phyloP scores from a whole-genome alignment of 2,113 vertebrate genomes.

The Aythya baeri region DNA sequence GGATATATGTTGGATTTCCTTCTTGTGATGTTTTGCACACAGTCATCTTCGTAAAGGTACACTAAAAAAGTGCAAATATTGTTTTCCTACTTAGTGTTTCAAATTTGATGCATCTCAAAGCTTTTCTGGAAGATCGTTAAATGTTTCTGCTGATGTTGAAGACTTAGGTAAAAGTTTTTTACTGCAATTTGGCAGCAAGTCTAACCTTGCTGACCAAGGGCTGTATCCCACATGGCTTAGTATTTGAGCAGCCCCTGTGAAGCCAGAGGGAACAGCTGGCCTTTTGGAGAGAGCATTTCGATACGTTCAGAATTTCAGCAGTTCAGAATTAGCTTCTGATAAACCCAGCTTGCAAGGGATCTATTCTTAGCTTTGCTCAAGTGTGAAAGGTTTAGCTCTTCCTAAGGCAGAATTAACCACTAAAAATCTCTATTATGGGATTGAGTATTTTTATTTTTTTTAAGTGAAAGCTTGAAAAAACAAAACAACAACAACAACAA shows the following conservation, averaged over 20 bases:
- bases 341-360: background rate
- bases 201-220: fast-evolving
- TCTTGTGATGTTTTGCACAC: background rate
- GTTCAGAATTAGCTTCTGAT: background rate
- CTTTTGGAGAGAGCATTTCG: background rate
- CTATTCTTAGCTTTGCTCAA: background rate
- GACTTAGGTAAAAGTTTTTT: background rate
- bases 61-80: background rate
- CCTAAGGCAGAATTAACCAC: background rate
- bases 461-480: background rate
- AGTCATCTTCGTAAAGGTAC: background rate
- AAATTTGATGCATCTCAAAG: background rate
- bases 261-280: background rate
- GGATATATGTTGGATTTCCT: background rate
- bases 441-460: background rate
- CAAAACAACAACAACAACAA: background rate
- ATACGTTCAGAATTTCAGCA: background rate
- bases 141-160: background rate
- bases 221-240: fast-evolving
- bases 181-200: background rate
- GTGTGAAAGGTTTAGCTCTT: background rate
- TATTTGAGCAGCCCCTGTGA: fast-evolving
- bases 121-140: background rate
- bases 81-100: background rate
- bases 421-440: background rate